These are phyloP conservation scores for Vombatus ursinus DNA, from an alignment of 2,113 vertebrate genomes.

Conservation along the genomic window DNA sequence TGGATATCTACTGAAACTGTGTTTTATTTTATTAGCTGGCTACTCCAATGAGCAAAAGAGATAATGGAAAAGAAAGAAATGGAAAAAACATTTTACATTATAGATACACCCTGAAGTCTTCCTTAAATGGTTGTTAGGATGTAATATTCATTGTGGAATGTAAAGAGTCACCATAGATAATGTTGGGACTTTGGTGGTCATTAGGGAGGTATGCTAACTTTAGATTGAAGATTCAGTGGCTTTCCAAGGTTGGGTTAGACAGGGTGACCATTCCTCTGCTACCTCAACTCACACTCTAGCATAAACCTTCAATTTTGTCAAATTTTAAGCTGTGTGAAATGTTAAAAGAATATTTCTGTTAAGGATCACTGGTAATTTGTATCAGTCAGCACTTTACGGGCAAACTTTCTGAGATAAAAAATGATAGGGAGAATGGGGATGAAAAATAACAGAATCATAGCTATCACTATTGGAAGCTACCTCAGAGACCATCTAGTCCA, in stretches of 20 bases:
- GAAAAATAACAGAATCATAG: neutral
- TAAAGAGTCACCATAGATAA: neutral
- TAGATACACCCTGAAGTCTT: neutral
- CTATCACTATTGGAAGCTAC: neutral
- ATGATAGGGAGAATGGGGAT: neutral
- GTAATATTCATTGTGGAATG: conserved; percentile 5
- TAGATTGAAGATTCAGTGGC: neutral
- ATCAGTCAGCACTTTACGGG: neutral
- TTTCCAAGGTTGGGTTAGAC: neutral
- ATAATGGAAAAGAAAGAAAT: conserved; percentile 33
- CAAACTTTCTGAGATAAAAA: neutral
- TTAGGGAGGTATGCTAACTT: neutral
- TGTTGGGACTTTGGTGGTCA: neutral
- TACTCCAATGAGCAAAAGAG: conserved; percentile 42
- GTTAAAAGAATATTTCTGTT: neutral
- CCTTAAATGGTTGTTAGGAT: neutral
- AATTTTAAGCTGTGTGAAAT: neutral
- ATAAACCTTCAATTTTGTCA: neutral
- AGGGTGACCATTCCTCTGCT: neutral
- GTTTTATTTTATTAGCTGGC: conserved; percentile 57
- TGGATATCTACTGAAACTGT: conserved; percentile 41
- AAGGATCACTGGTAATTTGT: neutral
- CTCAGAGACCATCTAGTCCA: neutral
- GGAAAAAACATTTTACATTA: neutral
- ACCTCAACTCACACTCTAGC: neutral